Evolutionary conservation across 2,888 invertebrate genomes (phyloP).

Genomic region (Caenorhabditis sp.): DNA sequence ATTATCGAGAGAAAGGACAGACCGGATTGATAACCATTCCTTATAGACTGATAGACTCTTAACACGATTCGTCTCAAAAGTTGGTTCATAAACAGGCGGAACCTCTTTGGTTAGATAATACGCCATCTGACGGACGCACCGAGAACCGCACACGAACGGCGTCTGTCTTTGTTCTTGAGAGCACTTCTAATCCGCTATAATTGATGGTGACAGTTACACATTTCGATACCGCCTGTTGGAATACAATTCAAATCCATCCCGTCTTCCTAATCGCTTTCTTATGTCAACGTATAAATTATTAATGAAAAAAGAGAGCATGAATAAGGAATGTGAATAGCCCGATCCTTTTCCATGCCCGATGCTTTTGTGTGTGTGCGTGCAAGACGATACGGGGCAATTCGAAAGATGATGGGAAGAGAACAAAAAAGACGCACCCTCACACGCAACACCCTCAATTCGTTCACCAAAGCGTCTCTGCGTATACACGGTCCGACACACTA

Average conservation of each 20-base stretch:
- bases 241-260: slow-evolving; percentile 17
- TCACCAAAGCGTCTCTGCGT: slow-evolving; percentile 18
- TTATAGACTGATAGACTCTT: too few relatives aligned
- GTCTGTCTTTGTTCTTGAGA: not conserved
- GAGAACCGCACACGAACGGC: too few relatives aligned
- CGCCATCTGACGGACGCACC: too few relatives aligned
- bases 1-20: too few relatives aligned
- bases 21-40: too few relatives aligned
- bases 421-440: slow-evolving; percentile 11
- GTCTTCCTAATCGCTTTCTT: not conserved
- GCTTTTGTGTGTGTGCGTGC: too few relatives aligned
- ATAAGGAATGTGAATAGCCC: slow-evolving; percentile 36
- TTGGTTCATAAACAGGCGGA: too few relatives aligned
- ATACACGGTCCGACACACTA: not conserved
- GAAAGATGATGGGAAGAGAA: slow-evolving; percentile 18
- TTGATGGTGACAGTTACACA: slow-evolving; percentile 3
- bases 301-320: slow-evolving; percentile 49
- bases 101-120: too few relatives aligned
- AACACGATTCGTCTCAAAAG: too few relatives aligned
- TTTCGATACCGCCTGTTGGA: not conserved
- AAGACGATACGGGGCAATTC: slow-evolving; percentile 42
- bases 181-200: not conserved
- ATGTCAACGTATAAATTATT: slow-evolving; percentile 37
- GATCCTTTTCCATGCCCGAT: too few relatives aligned
- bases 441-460: slow-evolving; percentile 27